Evolutionary conservation across 2,888 invertebrate genomes (phyloP), one percentile per base, ranked within the genome.

Genomic region (Agrenia bidenticulata): DNA sequence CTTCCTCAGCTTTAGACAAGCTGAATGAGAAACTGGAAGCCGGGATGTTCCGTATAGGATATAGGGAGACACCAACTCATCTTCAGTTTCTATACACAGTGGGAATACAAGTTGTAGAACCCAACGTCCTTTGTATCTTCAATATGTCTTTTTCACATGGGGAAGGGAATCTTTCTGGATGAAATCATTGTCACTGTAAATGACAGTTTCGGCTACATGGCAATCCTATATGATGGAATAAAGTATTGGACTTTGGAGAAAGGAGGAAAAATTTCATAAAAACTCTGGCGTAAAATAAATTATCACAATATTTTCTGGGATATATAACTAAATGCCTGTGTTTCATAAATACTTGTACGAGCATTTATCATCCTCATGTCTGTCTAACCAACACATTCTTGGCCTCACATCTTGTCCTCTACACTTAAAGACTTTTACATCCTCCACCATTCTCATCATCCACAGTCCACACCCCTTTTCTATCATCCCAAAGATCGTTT

Each of bases 101-200:
- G 5, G 32, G 32, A 11, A 11, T 32, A 7, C 5, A 32, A 32
- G 4, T 11, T 11, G 32, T 7, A 32, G 5, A 32, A 32, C 32
- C 11, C 32, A 32, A 32, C 32, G 45, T 51, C 37, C 50, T 27
- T 32, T 21, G 7, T 19, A 41, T 27, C 49, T 26, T 32, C 32
- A 32, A 32, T 32, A 32, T 32, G 32, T 32, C 32, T 11, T 11
- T 32, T 32, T 32, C 5, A 32, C 4, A 32, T 7, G 32, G 32
- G 11, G 32, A 32, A 11, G 11, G 32, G 32, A 32, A 32, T 32
- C 32, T 32, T 32, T 32, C 32, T 32, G 62, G 64, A 67, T 70
- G 70, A 70, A 67, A 67, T 70, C 62, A 63, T 67, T 70, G 64
- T 67, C 67, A 67, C 60, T 67, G 70, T 66, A 67, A 67, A 67